phyloP scores from a whole-genome alignment of 64 coral and sea anemone species.

The Acropora yongei region DNA sequence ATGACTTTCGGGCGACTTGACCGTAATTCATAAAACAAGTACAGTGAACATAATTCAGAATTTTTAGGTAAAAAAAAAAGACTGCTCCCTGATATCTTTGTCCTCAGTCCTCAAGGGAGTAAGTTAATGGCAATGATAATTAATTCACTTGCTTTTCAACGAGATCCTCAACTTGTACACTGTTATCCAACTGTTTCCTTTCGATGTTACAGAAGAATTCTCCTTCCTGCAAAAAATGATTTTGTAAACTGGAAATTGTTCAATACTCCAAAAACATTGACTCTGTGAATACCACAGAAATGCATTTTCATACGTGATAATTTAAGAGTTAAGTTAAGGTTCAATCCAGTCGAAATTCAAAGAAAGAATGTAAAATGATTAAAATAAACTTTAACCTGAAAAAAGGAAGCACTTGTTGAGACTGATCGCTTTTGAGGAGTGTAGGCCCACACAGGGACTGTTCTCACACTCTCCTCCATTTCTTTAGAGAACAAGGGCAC shows the following conservation, averaged over 20 bases:
- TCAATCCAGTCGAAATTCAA: not conserved
- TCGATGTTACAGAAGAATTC: constrained; percentile 77
- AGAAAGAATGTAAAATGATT: not conserved
- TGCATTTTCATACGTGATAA: too few relatives aligned
- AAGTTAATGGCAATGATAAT: too few relatives aligned
- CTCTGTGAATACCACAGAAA: too few relatives aligned
- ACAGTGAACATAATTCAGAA: too few relatives aligned
- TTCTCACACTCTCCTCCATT: not conserved
- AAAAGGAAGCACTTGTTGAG: constrained; percentile 68
- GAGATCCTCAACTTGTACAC: constrained; percentile 57
- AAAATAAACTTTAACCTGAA: constrained; percentile 49
- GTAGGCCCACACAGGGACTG: constrained; percentile 65
- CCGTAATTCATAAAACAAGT: too few relatives aligned
- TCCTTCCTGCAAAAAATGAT: constrained; percentile 62
- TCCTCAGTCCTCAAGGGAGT: too few relatives aligned
- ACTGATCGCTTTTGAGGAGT: constrained; percentile 61
- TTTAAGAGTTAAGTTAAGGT: too few relatives aligned
- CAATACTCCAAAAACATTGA: not conserved
- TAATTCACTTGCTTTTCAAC: constrained; percentile 28
- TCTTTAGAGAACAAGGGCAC: not conserved
- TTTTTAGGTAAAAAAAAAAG: too few relatives aligned
- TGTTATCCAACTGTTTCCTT: constrained; percentile 66
- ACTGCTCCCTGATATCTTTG: too few relatives aligned
- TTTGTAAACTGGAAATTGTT: not conserved
- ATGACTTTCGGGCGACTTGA: too few relatives aligned